Evolutionary conservation across 2,888 invertebrate species (phyloP).

Genomic region (Xanthorhoe spadicearia): DNA sequence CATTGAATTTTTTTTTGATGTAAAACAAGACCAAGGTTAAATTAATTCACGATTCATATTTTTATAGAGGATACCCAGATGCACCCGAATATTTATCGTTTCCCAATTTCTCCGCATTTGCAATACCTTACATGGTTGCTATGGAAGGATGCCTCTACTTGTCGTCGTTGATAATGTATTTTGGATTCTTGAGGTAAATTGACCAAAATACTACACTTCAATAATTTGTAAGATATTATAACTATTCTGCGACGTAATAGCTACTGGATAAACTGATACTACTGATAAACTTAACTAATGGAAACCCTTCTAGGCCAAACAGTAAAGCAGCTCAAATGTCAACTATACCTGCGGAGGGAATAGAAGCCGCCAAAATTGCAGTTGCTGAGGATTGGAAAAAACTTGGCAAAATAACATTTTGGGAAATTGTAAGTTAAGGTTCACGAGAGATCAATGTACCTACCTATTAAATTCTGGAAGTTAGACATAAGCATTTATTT

Average conservation of each 20-base stretch:
- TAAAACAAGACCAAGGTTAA: neutral
- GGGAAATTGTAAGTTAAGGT: slow-evolving; percentile 63
- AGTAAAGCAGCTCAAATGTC: slow-evolving; percentile 84
- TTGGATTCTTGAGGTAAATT: slow-evolving; percentile 66
- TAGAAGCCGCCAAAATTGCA: slow-evolving; percentile 55
- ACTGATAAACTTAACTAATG: neutral
- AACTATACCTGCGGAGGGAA: slow-evolving; percentile 71
- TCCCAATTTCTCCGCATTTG: slow-evolving; percentile 65
- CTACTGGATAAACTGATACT: neutral
- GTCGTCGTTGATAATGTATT: slow-evolving; percentile 55
- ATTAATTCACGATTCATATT: neutral
- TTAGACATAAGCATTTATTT: neutral
- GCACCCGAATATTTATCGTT: slow-evolving; percentile 79
- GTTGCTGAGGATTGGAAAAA: slow-evolving; percentile 55
- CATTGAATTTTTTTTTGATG: too few relatives aligned
- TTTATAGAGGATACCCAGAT: slow-evolving; percentile 82
- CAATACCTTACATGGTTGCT: slow-evolving; percentile 65
- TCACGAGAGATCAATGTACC: neutral
- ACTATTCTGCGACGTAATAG: neutral
- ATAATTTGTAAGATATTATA: neutral
- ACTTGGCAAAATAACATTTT: slow-evolving; percentile 63
- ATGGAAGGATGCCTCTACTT: slow-evolving; percentile 57
- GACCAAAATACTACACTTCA: neutral
- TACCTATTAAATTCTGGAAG: neutral
- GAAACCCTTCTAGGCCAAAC: slow-evolving; percentile 73